Evolutionary conservation across 2,888 invertebrate genomes (phyloP), one percentile per base, ranked within the genome.

Genomic region (Fissipunctia ypsillon): DNA sequence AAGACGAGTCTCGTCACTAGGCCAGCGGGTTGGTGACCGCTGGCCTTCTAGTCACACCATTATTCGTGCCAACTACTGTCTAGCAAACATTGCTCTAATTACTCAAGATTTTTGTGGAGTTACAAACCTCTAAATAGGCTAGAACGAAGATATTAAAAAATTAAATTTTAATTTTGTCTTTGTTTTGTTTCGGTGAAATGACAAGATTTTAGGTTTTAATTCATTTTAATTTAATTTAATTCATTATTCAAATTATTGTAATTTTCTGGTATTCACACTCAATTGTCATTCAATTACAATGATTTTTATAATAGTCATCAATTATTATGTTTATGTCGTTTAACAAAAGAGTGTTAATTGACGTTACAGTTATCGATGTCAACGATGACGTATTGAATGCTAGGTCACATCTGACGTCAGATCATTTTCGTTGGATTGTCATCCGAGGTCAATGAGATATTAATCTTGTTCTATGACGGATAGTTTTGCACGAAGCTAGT

Each of bases 361-460:
- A 67, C 19, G 59, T 70, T 71, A 73, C 64, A 50, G 71, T 69
- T 72, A 81, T 75, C 73, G 65, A 41, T 73, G 70, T 59, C 74
- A 66, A 66, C 35, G 60, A 50, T 73, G 78, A 78, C 67, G 73
- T 68, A 73, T 69, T 50, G 25, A 54, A 31, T 61, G 43, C 52
- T 69, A 81, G 81, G 81, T 72, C 81, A 48, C 60, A 35, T 56
- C 63, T 81, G 76, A 84, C 80, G 80, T 79, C 61, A 50, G 41
- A 56, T 77, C 14, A 38, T 70, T 64, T 84, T 68, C 22, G 45
- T 70, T 16, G 22, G 6, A 69, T 50, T 54, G 63, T 38, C 59
- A 68, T 22, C 41, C 41, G 64, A 70, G 80, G 75, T 80, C 70
- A 70, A 59, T n/a, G 57, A 63, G 45, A 64, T 81, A 60, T 76